Evolutionary conservation across 1,140 invertebrate species (phyloP).

Genomic region (Drosophila busckii): DNA sequence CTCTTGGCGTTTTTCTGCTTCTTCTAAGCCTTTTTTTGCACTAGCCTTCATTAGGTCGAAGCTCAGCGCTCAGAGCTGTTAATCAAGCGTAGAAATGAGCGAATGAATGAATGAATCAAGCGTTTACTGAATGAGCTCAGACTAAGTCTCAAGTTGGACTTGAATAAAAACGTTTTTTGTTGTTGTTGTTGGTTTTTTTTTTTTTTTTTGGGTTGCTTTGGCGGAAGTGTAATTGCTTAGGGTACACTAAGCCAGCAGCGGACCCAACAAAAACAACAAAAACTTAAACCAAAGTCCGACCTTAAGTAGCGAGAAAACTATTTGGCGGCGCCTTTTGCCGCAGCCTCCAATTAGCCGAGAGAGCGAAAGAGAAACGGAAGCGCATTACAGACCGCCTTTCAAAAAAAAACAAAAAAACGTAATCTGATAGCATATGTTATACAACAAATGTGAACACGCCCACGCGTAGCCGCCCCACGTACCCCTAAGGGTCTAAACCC

Average conservation of each 20-base stretch:
- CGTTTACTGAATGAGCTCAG: conserved; percentile 49
- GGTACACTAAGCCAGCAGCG: conserved; percentile 29
- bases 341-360: conserved; percentile 21
- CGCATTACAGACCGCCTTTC: conserved; percentile 65
- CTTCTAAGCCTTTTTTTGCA: conserved; percentile 4
- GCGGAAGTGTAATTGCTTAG: conserved; percentile 71
- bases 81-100: conserved; percentile 69
- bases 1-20: conserved; percentile 36
- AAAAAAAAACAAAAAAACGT: too few relatives aligned
- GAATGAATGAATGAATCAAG: conserved; percentile 52
- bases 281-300: conserved; percentile 11
- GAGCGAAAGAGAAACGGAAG: conserved; percentile 49
- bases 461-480: conserved; percentile 3
- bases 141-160: conserved; percentile 1
- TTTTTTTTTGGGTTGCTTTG: conserved; percentile 19
- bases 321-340: conserved; percentile 43
- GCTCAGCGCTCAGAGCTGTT: conserved; percentile 49
- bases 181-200: conserved; percentile 2
- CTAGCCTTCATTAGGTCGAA: not conserved
- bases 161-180: conserved; percentile 19
- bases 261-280: not conserved
- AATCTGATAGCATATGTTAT: conserved; percentile 60
- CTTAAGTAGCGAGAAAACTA: conserved; percentile 46
- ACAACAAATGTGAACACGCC: conserved; percentile 32
- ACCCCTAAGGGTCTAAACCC: too few relatives aligned